These are phyloP conservation scores for Sesamia nonagrioides DNA, from an alignment of 1,140 invertebrate species.

Conservation along the genomic window DNA sequence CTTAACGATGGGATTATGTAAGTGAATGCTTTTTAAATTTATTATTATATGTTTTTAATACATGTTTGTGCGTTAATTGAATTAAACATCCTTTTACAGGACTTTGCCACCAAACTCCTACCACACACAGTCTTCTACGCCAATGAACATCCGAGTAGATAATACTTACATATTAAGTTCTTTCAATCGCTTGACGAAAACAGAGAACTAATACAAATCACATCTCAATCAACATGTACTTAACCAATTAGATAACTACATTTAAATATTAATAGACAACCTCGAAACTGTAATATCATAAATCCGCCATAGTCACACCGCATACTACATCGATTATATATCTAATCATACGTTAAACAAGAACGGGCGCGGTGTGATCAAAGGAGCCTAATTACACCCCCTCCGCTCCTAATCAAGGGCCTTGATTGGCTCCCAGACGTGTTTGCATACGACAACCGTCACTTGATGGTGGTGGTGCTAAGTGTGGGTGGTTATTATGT, in stretches of 20 bases:
- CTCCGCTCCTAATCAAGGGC: conserved; percentile 73
- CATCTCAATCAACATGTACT: no score
- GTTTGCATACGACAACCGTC: conserved; percentile 60
- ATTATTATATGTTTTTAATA: not conserved
- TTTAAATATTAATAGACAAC: not conserved
- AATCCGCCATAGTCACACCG: conserved; percentile 23
- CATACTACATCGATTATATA: conserved; percentile 41
- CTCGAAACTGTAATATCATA: not conserved
- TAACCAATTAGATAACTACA: not conserved
- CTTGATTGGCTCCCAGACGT: conserved; percentile 73
- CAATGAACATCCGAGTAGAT: no score
- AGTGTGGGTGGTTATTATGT: not conserved
- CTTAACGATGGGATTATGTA: conserved; percentile 14
- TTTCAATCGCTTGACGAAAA: no score
- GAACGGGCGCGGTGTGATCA: conserved; percentile 72
- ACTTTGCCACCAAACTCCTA: no score
- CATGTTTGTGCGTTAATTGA: not conserved
- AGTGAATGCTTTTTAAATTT: not conserved
- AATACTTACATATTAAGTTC: no score
- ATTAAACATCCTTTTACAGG: no score
- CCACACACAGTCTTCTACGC: no score
- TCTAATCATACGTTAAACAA: conserved; percentile 66
- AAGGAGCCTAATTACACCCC: conserved; percentile 78
- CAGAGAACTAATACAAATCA: no score
- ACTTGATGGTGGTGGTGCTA: not conserved